phyloP scores from a whole-genome alignment of 1,140 invertebrate species.

The Bursaphelenchus mucronatus region DNA sequence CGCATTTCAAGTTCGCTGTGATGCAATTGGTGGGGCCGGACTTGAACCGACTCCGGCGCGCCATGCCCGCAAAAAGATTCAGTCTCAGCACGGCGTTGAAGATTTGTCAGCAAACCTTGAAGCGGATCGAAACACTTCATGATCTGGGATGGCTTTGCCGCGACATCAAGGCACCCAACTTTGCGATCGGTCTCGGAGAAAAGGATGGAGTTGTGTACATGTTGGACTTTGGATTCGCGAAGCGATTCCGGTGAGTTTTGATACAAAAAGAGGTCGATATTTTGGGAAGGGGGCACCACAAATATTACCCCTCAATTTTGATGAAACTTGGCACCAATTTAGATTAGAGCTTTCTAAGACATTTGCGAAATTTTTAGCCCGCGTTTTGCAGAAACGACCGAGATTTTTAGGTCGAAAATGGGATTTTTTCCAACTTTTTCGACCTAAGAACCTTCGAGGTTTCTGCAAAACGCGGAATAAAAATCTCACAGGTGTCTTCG shows the following conservation, averaged over 20 bases:
- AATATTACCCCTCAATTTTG: too few species aligned
- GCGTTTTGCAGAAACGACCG: too few species aligned
- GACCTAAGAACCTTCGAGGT: too few species aligned
- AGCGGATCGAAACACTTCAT: conserved; percentile 39
- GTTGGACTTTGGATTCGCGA: conserved; percentile 50
- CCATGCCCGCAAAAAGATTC: conserved; percentile 31
- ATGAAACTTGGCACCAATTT: too few species aligned
- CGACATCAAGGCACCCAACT: conserved; percentile 49
- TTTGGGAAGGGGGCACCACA: not conserved
- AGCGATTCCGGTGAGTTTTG: conserved; percentile 31
- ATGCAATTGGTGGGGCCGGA: conserved; percentile 33
- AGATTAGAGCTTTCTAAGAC: too few species aligned
- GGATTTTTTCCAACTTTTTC: too few species aligned
- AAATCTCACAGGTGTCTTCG: too few species aligned
- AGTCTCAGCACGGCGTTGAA: conserved; percentile 36
- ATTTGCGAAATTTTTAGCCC: too few species aligned
- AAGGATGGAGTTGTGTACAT: conserved; percentile 40
- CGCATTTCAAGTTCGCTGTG: conserved; percentile 27
- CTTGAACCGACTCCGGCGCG: conserved; percentile 23
- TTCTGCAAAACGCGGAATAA: too few species aligned
- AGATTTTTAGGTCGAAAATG: too few species aligned
- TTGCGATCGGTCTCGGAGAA: conserved; percentile 40
- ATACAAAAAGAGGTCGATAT: not conserved
- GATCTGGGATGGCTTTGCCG: conserved; percentile 43
- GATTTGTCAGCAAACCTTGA: conserved; percentile 35